phyloP scores from a whole-genome alignment of 2,797 vertebrate genomes.

The Potorous gilbertii region DNA sequence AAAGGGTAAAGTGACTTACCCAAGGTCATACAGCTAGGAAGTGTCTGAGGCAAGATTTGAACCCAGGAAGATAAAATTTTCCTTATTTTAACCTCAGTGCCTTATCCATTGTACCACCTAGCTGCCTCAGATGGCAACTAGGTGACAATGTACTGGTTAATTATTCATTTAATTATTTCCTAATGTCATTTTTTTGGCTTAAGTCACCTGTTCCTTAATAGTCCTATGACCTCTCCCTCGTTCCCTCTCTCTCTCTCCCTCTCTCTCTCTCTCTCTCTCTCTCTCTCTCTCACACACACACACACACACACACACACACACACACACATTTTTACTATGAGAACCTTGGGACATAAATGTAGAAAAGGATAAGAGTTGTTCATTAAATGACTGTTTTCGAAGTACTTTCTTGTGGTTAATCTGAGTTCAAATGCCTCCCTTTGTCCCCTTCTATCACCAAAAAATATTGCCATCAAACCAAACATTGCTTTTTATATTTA shows the following conservation, averaged over 20 bases:
- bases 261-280: too few species aligned
- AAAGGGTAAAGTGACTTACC: neutral
- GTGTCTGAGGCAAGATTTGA: neutral
- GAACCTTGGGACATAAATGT: neutral
- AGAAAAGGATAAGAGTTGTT: neutral
- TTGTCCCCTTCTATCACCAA: neutral
- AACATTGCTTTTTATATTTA: neutral
- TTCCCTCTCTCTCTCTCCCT: too few species aligned
- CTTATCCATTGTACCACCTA: neutral
- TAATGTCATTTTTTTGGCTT: neutral
- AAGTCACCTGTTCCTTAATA: neutral
- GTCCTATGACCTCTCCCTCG: neutral
- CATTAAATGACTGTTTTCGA: slow-evolving; percentile 8
- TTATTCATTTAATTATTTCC: slow-evolving; percentile 1
- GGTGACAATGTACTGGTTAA: neutral
- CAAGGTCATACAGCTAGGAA: neutral
- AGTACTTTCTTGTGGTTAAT: neutral
- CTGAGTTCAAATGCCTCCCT: neutral
- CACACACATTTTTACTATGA: neutral
- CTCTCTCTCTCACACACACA: too few species aligned
- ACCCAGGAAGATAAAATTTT: neutral
- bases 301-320: too few species aligned
- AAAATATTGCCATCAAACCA: neutral
- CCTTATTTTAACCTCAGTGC: neutral
- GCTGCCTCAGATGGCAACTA: neutral